phyloP scores from a whole-genome alignment of 2,113 vertebrate species.

The Eptesicus fuscus region DNA sequence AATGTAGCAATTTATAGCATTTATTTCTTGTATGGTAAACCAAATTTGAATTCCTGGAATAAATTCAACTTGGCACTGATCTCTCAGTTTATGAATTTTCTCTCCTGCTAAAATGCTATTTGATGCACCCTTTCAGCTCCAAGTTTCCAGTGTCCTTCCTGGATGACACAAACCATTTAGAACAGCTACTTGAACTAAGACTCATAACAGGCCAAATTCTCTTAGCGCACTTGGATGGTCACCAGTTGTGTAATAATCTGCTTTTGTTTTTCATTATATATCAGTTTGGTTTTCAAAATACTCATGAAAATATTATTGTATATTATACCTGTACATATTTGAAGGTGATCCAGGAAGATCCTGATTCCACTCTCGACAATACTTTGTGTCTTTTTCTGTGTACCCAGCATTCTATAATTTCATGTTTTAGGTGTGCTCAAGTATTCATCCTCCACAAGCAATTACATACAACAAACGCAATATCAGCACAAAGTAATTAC shows the following conservation, averaged over 20 bases:
- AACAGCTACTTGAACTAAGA: background rate
- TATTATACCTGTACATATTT: background rate
- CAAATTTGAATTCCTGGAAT: background rate
- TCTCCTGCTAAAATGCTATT: background rate
- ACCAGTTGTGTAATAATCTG: background rate
- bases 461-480: slow-evolving; percentile 25
- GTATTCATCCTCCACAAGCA: slow-evolving; percentile 47
- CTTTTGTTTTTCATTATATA: background rate
- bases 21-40: background rate
- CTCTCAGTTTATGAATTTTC: background rate
- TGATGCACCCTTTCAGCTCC: background rate
- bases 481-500: slow-evolving; percentile 47
- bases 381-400: background rate
- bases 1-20: background rate
- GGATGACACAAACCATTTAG: background rate
- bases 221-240: background rate
- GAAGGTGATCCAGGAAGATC: background rate
- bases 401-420: background rate
- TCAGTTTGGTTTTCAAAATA: background rate
- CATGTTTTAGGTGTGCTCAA: background rate
- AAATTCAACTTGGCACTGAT: background rate
- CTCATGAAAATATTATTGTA: background rate
- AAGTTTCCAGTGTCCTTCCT: background rate
- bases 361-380: background rate
- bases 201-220: background rate